A percentile compares a stretch with the other conserved stretches of the same genome.
Conservation (phyloP, 2,113 vertebrate genomes). For the Cavia porcellus region DNA sequence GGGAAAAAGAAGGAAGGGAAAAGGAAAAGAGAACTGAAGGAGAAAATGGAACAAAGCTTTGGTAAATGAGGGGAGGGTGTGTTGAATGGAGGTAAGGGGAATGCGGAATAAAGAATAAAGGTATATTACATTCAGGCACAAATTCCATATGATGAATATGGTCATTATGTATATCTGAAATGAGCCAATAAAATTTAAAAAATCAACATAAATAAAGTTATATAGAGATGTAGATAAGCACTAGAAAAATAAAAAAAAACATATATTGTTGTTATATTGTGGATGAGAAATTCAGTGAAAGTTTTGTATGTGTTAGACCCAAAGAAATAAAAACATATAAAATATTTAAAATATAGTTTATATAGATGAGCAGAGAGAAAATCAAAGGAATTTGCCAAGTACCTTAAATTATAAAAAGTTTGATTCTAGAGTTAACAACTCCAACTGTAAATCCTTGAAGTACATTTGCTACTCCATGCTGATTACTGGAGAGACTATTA, state of each 20-base stretch:
- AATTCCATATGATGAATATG: not conserved
- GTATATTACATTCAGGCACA: not conserved
- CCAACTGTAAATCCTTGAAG: not conserved
- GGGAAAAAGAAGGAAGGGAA: not conserved
- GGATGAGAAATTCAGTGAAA: constrained; percentile 23
- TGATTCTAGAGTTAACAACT: not conserved
- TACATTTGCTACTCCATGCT: not conserved
- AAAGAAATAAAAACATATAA: not conserved
- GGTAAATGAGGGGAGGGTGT: not conserved
- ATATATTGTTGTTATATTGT: not conserved
- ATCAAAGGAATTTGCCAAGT: not conserved
- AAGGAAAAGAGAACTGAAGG: not conserved
- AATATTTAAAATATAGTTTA: not conserved
- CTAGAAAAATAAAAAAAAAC: not conserved
- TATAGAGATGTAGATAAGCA: not conserved
- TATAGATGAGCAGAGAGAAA: not conserved
- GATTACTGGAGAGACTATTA: not conserved
- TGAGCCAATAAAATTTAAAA: not conserved
- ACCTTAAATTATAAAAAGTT: not conserved
- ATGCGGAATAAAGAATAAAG: not conserved
- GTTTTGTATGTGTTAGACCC: not conserved
- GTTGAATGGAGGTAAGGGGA: not conserved
- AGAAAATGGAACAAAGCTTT: not conserved
- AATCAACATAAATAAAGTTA: not conserved
- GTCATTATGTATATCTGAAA: not conserved